These are phyloP conservation scores for Scrobipalpa costella DNA, from an alignment of 2,888 invertebrate species.

Conservation along the genomic window DNA sequence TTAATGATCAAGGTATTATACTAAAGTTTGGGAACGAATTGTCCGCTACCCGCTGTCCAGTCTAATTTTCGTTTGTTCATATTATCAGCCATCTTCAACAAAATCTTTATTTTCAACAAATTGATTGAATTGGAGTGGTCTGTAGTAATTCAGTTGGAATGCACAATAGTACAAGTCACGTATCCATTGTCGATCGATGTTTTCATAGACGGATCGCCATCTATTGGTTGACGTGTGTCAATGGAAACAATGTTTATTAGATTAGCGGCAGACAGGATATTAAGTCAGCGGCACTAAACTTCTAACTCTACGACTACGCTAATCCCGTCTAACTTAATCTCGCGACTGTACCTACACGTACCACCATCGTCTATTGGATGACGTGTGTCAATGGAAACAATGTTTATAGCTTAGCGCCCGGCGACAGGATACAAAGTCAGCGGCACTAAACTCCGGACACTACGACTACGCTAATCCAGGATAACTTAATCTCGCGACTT, in stretches of 20 bases:
- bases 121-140: too few species aligned
- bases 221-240: conserved; percentile 29
- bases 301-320: conserved; percentile 28
- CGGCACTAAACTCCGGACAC: conserved; percentile 41
- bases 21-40: too few species aligned
- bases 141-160: too few species aligned
- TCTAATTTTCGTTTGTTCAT: too few species aligned
- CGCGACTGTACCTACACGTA: conserved; percentile 15
- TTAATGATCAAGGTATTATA: too few species aligned
- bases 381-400: conserved; percentile 44
- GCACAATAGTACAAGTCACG: too few species aligned
- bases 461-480: conserved; percentile 31
- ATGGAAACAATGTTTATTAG: conserved; percentile 43
- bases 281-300: conserved; percentile 44
- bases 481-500: conserved; percentile 29
- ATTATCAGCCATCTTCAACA: too few species aligned
- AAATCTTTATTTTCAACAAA: too few species aligned
- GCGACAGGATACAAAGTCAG: conserved; percentile 52
- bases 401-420: conserved; percentile 46
- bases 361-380: background rate
- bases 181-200: too few species aligned
- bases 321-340: conserved; percentile 33
- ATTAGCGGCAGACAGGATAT: conserved; percentile 59
- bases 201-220: too few species aligned
- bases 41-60: too few species aligned